Evolutionary conservation across 2,888 invertebrate species (phyloP), one percentile per base, ranked within the genome.

Genomic region (Alloplasta piceator): DNA sequence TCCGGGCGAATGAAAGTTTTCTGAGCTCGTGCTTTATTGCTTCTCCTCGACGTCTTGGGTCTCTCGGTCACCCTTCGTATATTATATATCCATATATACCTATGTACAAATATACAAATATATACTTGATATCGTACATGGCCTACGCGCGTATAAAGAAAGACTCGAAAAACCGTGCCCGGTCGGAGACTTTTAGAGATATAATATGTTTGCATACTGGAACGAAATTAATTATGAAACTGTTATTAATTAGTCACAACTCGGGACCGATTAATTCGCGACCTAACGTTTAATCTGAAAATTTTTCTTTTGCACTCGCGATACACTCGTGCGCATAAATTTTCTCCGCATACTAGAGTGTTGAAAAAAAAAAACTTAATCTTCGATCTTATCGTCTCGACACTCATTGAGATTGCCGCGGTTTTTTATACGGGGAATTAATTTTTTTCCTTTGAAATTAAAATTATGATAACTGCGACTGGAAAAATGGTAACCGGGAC

Each of bases 21-120:
- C 80, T 72, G 80, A 73, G 78, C 75, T 72, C 75, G 78, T 82
- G 76, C 84, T 82, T 79, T 82, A 79, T 83, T 78, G 79, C 82
- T 81, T 60, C 61, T 80, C 60, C 77, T 74, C 48, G 70, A 80
- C 70, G 68, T 56, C 60, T 60, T 36, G 61, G 63, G 63, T 78
- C 83, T 70, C 75, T 58, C 48, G 55, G 70, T 78, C 79, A 70
- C 60, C 56, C 58, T 71, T 61, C 61, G 63, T 76, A 26, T 26
- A 26, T 50, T 63, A 67, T 71, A 63, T 61, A 50, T 26, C 14
- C 46, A 10, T 5, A 46, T 52, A 36, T 52, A 43, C 36, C n/a
- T 58, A 60, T 60, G 39, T 46, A 16, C 10, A 61, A n/a, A 46
- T 73, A 55, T 73, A 66, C 48, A 70, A 60, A 9, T 56, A 60